A percentile compares a stretch with the other conserved stretches of the same genome.
Evolutionary conservation across 1,140 invertebrate species (phyloP).

Genomic region (Eciton burchellii): DNA sequence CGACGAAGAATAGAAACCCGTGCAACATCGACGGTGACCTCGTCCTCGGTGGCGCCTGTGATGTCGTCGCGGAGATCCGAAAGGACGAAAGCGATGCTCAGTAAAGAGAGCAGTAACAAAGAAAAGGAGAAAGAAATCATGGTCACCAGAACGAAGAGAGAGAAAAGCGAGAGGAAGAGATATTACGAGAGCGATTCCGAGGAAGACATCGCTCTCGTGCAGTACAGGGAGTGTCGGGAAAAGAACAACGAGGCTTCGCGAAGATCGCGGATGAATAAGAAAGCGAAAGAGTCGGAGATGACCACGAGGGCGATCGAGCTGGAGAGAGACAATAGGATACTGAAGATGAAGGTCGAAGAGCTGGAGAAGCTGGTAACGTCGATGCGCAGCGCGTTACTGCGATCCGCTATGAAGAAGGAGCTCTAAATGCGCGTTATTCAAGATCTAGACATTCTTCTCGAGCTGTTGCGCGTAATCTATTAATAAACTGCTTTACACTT

Average conservation of each 20-base stretch:
- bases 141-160: conserved; percentile 2
- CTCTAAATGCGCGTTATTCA: conserved; percentile 60
- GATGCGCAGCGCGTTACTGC: conserved; percentile 83
- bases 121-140: conserved; percentile 14
- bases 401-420: conserved; percentile 80
- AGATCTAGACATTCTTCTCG: conserved; percentile 25
- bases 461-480: conserved; percentile 28
- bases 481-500: conserved; percentile 5
- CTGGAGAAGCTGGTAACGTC: conserved; percentile 84
- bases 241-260: conserved; percentile 92
- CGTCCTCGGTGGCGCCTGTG: conserved; percentile 45
- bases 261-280: conserved; percentile 90
- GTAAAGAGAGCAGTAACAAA: background rate
- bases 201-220: conserved; percentile 75
- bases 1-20: conserved; percentile 36
- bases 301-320: conserved; percentile 75
- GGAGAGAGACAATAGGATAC: conserved; percentile 83
- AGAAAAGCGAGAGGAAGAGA: conserved; percentile 40
- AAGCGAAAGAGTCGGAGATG: conserved; percentile 88
- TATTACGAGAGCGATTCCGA: conserved; percentile 76
- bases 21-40: conserved; percentile 55
- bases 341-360: conserved; percentile 85
- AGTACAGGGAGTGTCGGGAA: conserved; percentile 89
- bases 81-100: conserved; percentile 3
- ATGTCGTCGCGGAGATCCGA: conserved; percentile 50